Evolutionary conservation across 2,113 vertebrate species (phyloP), one percentile per base, ranked within the genome.

Genomic region (Aphyosemion australe): DNA sequence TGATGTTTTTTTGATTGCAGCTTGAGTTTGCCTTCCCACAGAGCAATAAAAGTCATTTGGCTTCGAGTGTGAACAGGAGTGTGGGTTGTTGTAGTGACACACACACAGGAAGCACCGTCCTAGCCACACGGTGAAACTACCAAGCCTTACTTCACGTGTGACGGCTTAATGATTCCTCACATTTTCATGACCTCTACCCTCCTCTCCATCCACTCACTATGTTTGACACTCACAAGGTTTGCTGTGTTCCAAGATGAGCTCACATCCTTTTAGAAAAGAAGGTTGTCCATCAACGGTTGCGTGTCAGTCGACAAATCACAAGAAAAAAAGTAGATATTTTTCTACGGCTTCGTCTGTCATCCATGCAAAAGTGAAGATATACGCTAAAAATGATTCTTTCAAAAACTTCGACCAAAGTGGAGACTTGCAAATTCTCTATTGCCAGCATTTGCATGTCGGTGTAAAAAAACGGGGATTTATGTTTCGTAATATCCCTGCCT

Each of bases 111-210:
- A 83, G 74, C 83, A 46, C 67, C 43, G 37, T 12, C 11, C 43
- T 37, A 37, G 5, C 34, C 80, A 70, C 68, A 66, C 62, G 62
- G 45, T 69, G 45, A 69, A 67, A 63, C 70, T 76, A 54, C 76
- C 67, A 84, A 70, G 37, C 70, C 58, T 72, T 49, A 76, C 81
- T 85, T 64, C 64, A 69, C 52, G 55, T 78, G 79, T 85, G 85
- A 87, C 85, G 85, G 74, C 77, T 89, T 87, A 87, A 86, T 88
- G 86, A 87, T 76, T 69, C 77, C 74, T 80, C 46, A 26, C 76
- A 71, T 86, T 88, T 90, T 82, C 87, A 83, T 66, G 50, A 82
- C 73, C 82, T 81, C 72, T 74, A 49, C 72, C 82, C 70, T 62
- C 61, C 72, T 13, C 67, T 58, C 52, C 68, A 61, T 58, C 63